phyloP scores from a whole-genome alignment of 1,140 invertebrate genomes.

The Drosophila trapezifrons region DNA sequence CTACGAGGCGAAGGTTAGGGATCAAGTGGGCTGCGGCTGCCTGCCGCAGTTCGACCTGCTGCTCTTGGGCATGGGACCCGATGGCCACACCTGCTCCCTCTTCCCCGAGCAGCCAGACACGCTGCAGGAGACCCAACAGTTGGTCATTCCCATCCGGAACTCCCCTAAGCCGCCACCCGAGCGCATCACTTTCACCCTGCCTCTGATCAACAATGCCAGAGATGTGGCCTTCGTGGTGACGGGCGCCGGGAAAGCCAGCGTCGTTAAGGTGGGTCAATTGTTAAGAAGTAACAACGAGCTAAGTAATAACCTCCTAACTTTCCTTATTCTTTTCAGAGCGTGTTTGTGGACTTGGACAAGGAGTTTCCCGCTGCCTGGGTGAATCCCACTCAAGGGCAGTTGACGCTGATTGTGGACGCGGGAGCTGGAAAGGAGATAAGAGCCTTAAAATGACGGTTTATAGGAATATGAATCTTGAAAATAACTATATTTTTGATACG shows the following conservation, averaged over 20 bases:
- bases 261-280: constrained; percentile 88
- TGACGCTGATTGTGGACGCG: constrained; percentile 55
- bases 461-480: constrained; percentile 18
- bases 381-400: constrained; percentile 49
- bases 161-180: constrained; percentile 97
- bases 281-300: too few relatives aligned
- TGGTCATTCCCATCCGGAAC: constrained; percentile 94
- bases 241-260: constrained; percentile 94
- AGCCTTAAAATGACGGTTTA: not conserved
- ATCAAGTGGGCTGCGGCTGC: constrained; percentile 86
- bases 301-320: not conserved
- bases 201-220: constrained; percentile 95
- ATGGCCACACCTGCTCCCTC: constrained; percentile 99
- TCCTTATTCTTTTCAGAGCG: constrained; percentile 37
- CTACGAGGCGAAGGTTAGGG: constrained; percentile 88
- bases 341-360: constrained; percentile 52
- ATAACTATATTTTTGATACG: constrained; percentile 9
- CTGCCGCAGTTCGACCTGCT: constrained; percentile 93
- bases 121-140: constrained; percentile 87
- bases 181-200: constrained; percentile 96
- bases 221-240: constrained; percentile 93
- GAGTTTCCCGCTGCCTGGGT: constrained; percentile 62
- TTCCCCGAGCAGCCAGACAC: constrained; percentile 93
- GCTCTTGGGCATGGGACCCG: constrained; percentile 97
- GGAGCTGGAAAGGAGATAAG: constrained; percentile 36